Conservation (phyloP, 1,140 invertebrate species). For the Lamellibrachia luymesi region DNA sequence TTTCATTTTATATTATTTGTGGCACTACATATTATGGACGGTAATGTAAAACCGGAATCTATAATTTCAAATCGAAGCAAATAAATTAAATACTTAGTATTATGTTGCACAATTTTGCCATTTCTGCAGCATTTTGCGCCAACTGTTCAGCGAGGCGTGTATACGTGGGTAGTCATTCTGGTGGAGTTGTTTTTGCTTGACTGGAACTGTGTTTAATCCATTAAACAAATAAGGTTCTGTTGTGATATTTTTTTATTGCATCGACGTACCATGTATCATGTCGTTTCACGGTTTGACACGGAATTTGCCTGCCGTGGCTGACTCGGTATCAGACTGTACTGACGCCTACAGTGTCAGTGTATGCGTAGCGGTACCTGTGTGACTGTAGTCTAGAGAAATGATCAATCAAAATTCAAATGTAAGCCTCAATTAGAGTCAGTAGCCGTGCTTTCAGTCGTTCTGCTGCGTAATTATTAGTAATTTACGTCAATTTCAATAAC, state of each 20-base stretch:
- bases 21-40: not conserved
- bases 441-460: not conserved
- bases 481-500: not conserved
- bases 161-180: not conserved
- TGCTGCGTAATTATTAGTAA: not conserved
- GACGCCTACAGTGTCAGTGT: too few species aligned
- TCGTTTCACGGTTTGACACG: not conserved
- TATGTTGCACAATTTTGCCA: not conserved
- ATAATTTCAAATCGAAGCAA: not conserved
- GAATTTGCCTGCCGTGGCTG: not conserved
- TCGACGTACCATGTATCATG: not conserved
- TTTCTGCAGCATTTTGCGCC: not conserved
- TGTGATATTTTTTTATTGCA: not conserved
- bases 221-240: slow-evolving; percentile 1
- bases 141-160: not conserved
- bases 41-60: not conserved
- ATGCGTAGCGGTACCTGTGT: too few species aligned
- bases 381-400: not conserved
- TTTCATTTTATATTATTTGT: not conserved
- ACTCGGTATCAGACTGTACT: too few species aligned
- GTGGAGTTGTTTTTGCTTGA: not conserved
- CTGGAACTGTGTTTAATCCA: not conserved
- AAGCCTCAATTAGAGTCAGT: not conserved
- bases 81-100: not conserved
- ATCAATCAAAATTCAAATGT: not conserved